Conservation (phyloP, 2,797 vertebrate genomes). For the Hydrolagus colliei region DNA sequence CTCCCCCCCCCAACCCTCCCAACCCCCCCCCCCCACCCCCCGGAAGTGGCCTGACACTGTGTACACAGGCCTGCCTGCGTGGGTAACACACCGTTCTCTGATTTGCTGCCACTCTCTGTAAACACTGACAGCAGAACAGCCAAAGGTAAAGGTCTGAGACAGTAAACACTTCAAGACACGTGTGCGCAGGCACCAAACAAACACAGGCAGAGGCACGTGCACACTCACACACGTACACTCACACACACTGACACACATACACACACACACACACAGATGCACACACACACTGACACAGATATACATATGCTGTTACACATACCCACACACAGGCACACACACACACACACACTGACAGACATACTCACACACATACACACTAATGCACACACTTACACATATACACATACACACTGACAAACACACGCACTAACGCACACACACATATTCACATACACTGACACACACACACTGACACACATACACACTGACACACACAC, state of each 20-base stretch:
- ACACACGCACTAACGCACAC: neutral
- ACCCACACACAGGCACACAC: slow-evolving; percentile 8
- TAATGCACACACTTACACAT: neutral
- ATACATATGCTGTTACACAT: neutral
- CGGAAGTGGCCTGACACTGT: neutral
- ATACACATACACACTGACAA: neutral
- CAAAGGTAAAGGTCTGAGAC: neutral
- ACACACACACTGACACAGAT: neutral
- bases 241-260: neutral
- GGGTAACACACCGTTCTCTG: neutral
- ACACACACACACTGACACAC: neutral
- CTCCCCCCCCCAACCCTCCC: neutral
- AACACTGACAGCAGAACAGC: neutral
- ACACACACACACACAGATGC: neutral
- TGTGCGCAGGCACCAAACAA: neutral
- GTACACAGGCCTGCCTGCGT: neutral
- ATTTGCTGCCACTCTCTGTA: neutral
- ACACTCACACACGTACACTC: neutral
- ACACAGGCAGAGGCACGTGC: neutral
- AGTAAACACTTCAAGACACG: neutral
- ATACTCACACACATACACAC: neutral
- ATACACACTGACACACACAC: neutral
- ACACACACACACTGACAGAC: slow-evolving; percentile 13
- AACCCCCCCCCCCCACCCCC: neutral
- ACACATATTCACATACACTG: too few relatives aligned